Percentiles rank a stretch among this genome's conserved stretches.
Conservation (phyloP, 2,113 vertebrate species). For the Deroptyus accipitrinus region DNA sequence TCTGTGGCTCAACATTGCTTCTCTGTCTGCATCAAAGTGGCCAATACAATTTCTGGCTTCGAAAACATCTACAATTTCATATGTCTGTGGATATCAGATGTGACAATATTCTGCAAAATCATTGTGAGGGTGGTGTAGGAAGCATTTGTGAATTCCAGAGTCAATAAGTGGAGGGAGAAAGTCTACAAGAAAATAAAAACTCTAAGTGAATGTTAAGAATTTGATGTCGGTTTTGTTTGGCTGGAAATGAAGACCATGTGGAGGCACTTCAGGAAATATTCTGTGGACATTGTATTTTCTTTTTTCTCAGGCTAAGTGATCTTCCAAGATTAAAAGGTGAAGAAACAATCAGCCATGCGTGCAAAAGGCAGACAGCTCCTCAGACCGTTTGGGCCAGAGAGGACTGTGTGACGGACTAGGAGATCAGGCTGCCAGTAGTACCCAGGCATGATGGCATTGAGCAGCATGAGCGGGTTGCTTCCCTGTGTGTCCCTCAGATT, state of each 20-base stretch:
- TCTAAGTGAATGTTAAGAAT: neutral
- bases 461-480: neutral
- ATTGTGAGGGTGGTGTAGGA: neutral
- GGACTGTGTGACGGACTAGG: neutral
- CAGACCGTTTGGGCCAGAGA: neutral
- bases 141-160: neutral
- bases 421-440: neutral
- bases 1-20: neutral
- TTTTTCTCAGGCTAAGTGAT: neutral
- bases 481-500: neutral
- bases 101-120: neutral
- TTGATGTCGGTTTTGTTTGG: neutral
- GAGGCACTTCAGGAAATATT: neutral
- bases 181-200: neutral
- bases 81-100: neutral
- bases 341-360: fast-evolving
- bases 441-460: fast-evolving
- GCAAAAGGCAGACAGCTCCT: neutral
- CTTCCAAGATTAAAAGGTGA: neutral
- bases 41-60: neutral
- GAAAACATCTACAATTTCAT: neutral
- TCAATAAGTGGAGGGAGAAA: neutral
- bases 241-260: neutral
- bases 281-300: neutral
- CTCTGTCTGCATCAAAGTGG: neutral